phyloP scores from a whole-genome alignment of 2,888 invertebrate species.

The Agonum fuliginosum region DNA sequence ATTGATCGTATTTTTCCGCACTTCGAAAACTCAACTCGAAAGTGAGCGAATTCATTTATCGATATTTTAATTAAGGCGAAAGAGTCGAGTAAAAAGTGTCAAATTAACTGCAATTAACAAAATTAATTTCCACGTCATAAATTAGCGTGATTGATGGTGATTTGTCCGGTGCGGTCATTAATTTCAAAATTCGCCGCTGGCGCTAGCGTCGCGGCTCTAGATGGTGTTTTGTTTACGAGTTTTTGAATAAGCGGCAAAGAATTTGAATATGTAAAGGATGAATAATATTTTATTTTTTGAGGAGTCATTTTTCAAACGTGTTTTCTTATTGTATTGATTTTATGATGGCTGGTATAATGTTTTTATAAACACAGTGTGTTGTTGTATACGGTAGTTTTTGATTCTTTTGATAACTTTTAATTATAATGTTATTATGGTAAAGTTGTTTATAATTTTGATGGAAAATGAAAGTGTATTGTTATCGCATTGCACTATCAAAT shows the following conservation, averaged over 20 bases:
- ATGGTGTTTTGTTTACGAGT: constrained; percentile 32
- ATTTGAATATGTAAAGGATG: constrained; percentile 42
- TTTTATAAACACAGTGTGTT: constrained; percentile 16
- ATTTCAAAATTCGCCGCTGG: constrained; percentile 19
- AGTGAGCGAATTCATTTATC: constrained; percentile 43
- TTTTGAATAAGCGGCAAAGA: constrained; percentile 21
- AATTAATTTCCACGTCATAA: constrained; percentile 59
- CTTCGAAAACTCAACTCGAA: constrained; percentile 33
- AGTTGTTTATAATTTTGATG: constrained; percentile 36
- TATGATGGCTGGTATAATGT: constrained; percentile 19
- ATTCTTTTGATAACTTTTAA: constrained; percentile 38
- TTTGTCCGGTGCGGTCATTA: constrained; percentile 50
- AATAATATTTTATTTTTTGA: constrained; percentile 35
- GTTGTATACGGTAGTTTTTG: constrained; percentile 5
- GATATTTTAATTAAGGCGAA: constrained; percentile 59
- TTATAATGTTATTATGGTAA: constrained; percentile 38
- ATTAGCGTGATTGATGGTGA: constrained; percentile 54
- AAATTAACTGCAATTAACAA: constrained; percentile 60
- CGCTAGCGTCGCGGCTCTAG: not conserved
- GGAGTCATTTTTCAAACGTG: constrained; percentile 29
- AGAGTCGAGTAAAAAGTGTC: constrained; percentile 56
- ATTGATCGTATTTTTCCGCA: constrained; percentile 54
- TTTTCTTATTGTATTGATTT: constrained; percentile 32
- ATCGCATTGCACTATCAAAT: constrained; percentile 11
- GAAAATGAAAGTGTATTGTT: constrained; percentile 33